Percentiles rank a stretch among this genome's conserved stretches.
Conservation (phyloP, 2,113 vertebrate species). For the Neogobius melanostomus region DNA sequence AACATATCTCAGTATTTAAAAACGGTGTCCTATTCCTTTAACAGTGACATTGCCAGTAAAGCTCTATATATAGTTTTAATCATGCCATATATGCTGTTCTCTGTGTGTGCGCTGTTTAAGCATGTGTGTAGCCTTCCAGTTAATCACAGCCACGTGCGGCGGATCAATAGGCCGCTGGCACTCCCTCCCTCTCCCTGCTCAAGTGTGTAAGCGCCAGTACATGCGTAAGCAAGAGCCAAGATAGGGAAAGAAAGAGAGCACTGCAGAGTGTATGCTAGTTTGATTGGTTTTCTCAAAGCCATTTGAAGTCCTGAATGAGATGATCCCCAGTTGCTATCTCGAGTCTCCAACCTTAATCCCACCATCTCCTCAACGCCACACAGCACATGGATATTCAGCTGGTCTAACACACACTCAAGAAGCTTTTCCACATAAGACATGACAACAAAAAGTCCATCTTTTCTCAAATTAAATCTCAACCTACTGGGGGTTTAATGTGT, state of each 20-base stretch:
- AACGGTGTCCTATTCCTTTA: not conserved
- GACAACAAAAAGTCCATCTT: not conserved
- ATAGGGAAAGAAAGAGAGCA: conserved; percentile 4
- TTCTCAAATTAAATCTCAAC: not conserved
- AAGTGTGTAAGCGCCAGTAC: conserved; percentile 15
- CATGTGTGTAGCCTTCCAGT: conserved; percentile 39
- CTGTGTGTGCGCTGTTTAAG: conserved; percentile 3
- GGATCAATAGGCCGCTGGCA: conserved; percentile 62
- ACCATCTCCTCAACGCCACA: conserved; percentile 35
- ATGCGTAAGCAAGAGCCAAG: conserved; percentile 3
- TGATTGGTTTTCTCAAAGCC: conserved; percentile 69
- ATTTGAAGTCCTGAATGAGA: conserved; percentile 66
- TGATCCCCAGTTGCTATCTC: conserved; percentile 63
- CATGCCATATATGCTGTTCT: not conserved
- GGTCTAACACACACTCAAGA: conserved; percentile 23
- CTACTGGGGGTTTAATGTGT: not conserved
- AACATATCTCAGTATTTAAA: no score
- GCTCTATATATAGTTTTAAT: not conserved
- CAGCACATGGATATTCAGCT: conserved; percentile 53
- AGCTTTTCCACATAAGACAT: conserved; percentile 32
- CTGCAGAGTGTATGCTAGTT: conserved; percentile 40
- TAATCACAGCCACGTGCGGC: conserved; percentile 51
- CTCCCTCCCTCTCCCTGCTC: conserved; percentile 31
- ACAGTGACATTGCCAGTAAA: not conserved
- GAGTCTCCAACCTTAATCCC: conserved; percentile 58